Conservation (phyloP, 2,797 vertebrate genomes). For the Mus caroli region DNA sequence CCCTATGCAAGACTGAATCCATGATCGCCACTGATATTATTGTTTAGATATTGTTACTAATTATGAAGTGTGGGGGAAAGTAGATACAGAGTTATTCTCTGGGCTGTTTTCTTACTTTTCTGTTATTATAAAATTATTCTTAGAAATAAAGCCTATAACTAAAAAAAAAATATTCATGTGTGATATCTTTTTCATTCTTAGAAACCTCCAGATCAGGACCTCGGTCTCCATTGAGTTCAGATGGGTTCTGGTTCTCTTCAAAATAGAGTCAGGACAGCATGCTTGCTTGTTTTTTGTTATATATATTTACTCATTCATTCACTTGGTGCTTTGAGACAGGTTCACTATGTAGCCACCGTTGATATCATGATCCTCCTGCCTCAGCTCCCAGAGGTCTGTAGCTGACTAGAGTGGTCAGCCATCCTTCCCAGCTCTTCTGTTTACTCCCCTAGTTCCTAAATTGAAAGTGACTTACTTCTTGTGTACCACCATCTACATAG, state of each 20-base stretch:
- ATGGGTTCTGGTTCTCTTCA: not conserved
- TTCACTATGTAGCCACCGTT: not conserved
- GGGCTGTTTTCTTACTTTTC: not conserved
- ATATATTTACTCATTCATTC: not conserved
- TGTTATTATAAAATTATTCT: not conserved
- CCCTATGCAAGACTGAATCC: slow-evolving; percentile 38
- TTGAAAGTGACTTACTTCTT: slow-evolving; percentile 43
- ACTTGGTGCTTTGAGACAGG: not conserved
- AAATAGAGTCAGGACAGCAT: not conserved
- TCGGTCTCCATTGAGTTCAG: slow-evolving; percentile 14
- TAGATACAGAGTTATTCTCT: not conserved
- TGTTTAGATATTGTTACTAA: slow-evolving; percentile 26
- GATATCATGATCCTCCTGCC: not conserved
- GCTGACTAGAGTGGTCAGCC: not conserved
- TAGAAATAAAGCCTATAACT: slow-evolving; percentile 24
- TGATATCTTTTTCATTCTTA: not conserved
- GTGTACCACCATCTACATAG: not conserved
- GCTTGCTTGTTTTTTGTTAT: not conserved
- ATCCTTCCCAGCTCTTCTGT: not conserved
- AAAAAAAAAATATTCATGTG: not conserved
- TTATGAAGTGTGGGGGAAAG: not conserved
- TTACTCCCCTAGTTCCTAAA: slow-evolving; percentile 38
- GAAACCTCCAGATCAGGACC: not conserved
- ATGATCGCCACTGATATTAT: not conserved
- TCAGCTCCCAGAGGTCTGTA: not conserved